Evolutionary conservation across 2,797 vertebrate genomes (phyloP), one percentile per base, ranked within the genome.

Genomic region (Peromyscus eremicus): DNA sequence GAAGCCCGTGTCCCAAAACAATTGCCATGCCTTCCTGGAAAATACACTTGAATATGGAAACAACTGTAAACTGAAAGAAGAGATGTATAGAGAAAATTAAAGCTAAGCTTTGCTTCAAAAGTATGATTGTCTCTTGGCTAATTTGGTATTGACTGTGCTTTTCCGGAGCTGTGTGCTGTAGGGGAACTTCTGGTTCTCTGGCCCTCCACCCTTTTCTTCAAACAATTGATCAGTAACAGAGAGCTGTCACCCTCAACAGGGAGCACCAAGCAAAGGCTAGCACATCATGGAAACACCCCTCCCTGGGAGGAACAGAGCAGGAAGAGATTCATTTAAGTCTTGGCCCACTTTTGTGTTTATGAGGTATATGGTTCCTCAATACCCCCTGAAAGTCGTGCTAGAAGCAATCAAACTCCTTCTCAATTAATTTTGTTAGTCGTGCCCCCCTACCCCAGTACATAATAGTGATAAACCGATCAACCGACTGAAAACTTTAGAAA

Each of bases 381-480:
- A 66, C 12, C 80, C 34, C 60, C 11, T 91, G 60, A 60, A 77
- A 29, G 62, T 60, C 29, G 43, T 76, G 46, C 29, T 88, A 55
- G 12, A 60, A 6, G 9, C 60, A 91, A 27, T 89, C 29, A 85
- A 73, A 95, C 5, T 57, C 23, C 43, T 57, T 94, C 89, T 82
- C 96, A 91, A 34, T 81, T 49, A 34, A 34, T 43, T 40, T 66
- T 89, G 19, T 62, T 57, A 88, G 62, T 52, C 81, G 10, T 55
- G 14, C 12, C 55, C 68, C 52, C 21, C 34, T 84, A 55, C 55
- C 49, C 62, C 23, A 79, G 9, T 64, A 25, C 70, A 71, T 92
- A 81, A 85, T 64, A 49, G 23, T 79, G 55, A 73, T 96, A 96
- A 96, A 46, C 94, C 85, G 1, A 64, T 85, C 73, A 91, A 92